A percentile compares a stretch with the other conserved stretches of the same genome.
These are phyloP conservation scores for Podilymbus podiceps DNA, from an alignment of 2,113 vertebrate genomes.

Conservation along the genomic window DNA sequence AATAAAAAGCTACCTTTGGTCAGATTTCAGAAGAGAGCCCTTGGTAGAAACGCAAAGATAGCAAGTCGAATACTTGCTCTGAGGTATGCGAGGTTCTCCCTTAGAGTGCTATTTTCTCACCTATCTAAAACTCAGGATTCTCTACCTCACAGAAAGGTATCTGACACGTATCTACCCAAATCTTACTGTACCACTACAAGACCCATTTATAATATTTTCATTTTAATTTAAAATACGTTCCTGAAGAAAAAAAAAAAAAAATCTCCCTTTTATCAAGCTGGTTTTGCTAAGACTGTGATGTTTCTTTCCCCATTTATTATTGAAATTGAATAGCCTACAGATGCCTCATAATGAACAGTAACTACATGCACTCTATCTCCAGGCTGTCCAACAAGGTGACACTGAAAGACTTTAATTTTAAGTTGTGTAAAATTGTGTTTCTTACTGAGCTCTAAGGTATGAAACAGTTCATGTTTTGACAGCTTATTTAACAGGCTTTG, in stretches of 20 bases:
- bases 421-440: neutral
- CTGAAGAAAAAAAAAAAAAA: neutral
- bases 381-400: slow-evolving; percentile 12
- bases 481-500: slow-evolving; percentile 41
- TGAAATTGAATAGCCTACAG: slow-evolving; percentile 22
- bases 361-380: neutral
- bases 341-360: slow-evolving; percentile 7
- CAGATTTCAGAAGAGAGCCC: neutral
- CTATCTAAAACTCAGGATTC: neutral
- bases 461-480: neutral
- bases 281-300: neutral
- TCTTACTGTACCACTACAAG: neutral
- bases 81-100: neutral
- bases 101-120: neutral
- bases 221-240: neutral
- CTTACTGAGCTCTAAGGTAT: slow-evolving; percentile 22
- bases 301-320: neutral
- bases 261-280: neutral
- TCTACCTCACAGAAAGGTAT: neutral
- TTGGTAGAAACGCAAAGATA: neutral
- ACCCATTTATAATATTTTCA: neutral
- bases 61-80: neutral
- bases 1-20: neutral
- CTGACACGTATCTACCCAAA: neutral
- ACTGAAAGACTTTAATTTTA: neutral